Evolutionary conservation across 2,113 vertebrate species (phyloP), one percentile per base, ranked within the genome.

Genomic region (Caranx ignobilis): DNA sequence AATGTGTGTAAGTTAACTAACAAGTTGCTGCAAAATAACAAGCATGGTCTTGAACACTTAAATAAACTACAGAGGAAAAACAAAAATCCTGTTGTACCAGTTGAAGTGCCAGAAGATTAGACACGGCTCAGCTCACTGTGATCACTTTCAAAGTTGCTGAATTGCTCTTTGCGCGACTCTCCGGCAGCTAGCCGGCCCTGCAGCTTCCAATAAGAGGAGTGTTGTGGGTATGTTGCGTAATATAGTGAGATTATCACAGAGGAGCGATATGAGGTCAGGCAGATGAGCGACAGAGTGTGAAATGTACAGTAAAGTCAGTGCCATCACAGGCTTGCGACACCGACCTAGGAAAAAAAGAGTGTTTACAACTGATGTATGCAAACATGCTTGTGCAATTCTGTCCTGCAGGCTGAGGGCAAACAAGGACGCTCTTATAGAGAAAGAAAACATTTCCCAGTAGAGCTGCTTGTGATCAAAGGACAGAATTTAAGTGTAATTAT

Each of bases 211-310:
- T 80, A 21, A 71, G 66, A 76, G 52, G 50, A 68, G 50, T 61
- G 39, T 54, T 72, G 59, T 4, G 39, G n/a, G 6, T 57, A 50
- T 26, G 9, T 87, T 91, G 81, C 70, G 54, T 81, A 85, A 87
- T 41, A 37, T 55, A 60, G 37, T 32, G 31, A 31, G 37, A 75
- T 6, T 81, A 45, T 34, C 54, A 39, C 26, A 47, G 52, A 79
- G 13, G 61, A 11, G 16, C 43, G 41, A 19, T 2, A 62, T 15
- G 50, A 72, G 67, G 41, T 82, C 57, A 66, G 57, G 45, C 43
- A 67, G 71, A 35, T 18, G 4, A 79, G 71, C 16, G 47, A 12
- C 37, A 75, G 26, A 11, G 55, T 32, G 43, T 67, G 47, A 35
- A 35, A 37, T 32, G 47, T 35, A 45, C 4, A 1, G 3, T 47